These are phyloP conservation scores for Drosophila pectinifera DNA, from an alignment of 1,140 invertebrate species.

Conservation along the genomic window DNA sequence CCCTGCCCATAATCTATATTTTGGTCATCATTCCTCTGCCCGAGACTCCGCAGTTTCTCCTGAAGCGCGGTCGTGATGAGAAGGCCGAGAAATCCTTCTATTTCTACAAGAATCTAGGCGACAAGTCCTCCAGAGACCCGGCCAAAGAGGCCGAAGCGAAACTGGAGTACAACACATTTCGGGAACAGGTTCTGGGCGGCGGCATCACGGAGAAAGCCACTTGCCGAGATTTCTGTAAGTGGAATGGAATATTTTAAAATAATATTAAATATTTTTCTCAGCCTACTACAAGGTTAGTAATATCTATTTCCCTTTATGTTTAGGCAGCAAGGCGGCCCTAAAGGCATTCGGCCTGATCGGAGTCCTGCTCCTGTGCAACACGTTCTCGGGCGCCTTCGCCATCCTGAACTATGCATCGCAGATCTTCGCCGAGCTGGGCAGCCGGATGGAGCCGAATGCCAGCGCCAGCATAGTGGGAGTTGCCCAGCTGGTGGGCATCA, in stretches of 20 bases:
- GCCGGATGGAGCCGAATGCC: slow-evolving; percentile 86
- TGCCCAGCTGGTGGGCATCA: slow-evolving; percentile 56
- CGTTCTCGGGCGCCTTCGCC: slow-evolving; percentile 85
- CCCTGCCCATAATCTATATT: slow-evolving; percentile 46
- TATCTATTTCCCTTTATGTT: not conserved
- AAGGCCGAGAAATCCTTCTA: slow-evolving; percentile 54
- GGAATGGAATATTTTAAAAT: not conserved
- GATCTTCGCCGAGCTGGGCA: slow-evolving; percentile 88
- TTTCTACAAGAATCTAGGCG: slow-evolving; percentile 62
- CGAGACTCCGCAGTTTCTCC: slow-evolving; percentile 56
- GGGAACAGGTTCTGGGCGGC: slow-evolving; percentile 27
- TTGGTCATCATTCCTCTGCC: slow-evolving; percentile 40
- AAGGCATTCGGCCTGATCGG: slow-evolving; percentile 53
- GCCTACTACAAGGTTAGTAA: too few relatives aligned
- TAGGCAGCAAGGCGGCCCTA: slow-evolving; percentile 41
- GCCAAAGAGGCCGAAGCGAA: slow-evolving; percentile 14
- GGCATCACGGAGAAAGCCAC: slow-evolving; percentile 22
- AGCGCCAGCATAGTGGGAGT: slow-evolving; percentile 90
- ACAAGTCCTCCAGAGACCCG: slow-evolving; percentile 29
- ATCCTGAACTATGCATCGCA: slow-evolving; percentile 86
- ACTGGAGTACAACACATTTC: slow-evolving; percentile 50
- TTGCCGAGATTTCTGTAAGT: slow-evolving; percentile 59
- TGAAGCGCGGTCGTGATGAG: slow-evolving; percentile 43
- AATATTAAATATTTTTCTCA: not conserved
- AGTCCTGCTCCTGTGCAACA: slow-evolving; percentile 47